Evolutionary conservation across 1,140 invertebrate species (phyloP).

Genomic region (Plutomurus gul): DNA sequence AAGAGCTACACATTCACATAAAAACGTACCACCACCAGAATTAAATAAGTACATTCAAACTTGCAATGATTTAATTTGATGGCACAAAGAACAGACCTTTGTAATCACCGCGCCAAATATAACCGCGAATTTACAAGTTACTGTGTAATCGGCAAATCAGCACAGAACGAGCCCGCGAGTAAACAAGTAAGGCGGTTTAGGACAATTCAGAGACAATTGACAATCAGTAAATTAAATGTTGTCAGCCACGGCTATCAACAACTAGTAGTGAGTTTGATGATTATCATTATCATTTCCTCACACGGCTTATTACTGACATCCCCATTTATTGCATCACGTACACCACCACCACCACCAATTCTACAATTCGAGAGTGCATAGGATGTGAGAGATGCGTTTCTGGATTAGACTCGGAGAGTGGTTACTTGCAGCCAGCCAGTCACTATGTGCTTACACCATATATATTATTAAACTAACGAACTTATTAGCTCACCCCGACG

Average conservation of each 20-base stretch:
- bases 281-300: constrained; percentile 12
- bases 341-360: no score
- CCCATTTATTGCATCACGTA: not conserved
- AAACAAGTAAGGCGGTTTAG: not conserved
- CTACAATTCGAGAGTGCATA: no score
- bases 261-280: not conserved
- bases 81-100: no score
- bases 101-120: not conserved
- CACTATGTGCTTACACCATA: no score
- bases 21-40: not conserved
- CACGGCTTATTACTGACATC: not conserved
- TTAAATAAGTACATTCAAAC: no score
- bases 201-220: constrained; percentile 3
- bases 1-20: not conserved
- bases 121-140: constrained; percentile 19
- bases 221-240: constrained; percentile 15
- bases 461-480: no score
- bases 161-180: no score
- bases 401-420: no score
- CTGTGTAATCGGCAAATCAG: constrained; percentile 5
- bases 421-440: no score
- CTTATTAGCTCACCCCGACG: no score
- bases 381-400: no score
- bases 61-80: no score
- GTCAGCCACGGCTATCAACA: not conserved